Conservation (phyloP, 1,140 invertebrate species). For the Drosophila arawakana region DNA sequence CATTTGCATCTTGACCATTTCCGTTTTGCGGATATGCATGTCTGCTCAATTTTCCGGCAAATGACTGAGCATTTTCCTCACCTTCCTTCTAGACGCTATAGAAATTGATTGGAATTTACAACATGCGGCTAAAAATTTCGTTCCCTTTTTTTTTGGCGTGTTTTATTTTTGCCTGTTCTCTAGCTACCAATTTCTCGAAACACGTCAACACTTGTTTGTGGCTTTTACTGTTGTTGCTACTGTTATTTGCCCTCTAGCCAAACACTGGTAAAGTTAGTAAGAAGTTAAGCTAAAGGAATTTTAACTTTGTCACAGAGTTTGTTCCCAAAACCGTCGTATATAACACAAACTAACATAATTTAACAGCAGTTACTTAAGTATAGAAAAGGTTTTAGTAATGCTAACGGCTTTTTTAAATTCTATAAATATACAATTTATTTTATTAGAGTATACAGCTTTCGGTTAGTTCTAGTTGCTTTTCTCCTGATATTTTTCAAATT, state of each 20-base stretch:
- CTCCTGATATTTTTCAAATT: constrained; percentile 15
- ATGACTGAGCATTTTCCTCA: constrained; percentile 57
- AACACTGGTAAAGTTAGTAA: not conserved
- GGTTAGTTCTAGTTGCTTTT: not conserved
- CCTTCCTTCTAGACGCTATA: constrained; percentile 50
- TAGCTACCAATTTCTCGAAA: constrained; percentile 26
- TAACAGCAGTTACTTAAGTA: not conserved
- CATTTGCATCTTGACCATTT: constrained; percentile 77
- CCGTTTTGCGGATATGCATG: constrained; percentile 71
- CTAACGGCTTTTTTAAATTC: no score
- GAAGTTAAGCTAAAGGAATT: not conserved
- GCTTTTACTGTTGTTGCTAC: constrained; percentile 45
- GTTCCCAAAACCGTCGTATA: not conserved
- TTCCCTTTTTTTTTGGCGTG: constrained; percentile 10
- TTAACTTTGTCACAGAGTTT: not conserved
- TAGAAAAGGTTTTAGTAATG: not conserved
- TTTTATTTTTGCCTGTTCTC: constrained; percentile 8
- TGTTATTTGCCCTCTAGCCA: constrained; percentile 30
- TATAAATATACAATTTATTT: not conserved
- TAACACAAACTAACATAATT: not conserved
- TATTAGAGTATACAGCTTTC: constrained; percentile 14
- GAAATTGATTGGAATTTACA: constrained; percentile 81
- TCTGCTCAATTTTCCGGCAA: constrained; percentile 82
- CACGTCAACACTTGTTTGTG: constrained; percentile 69
- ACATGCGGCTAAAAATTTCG: constrained; percentile 64